Conservation (phyloP, 1,140 invertebrate genomes). For the Brachionus koreanus region DNA sequence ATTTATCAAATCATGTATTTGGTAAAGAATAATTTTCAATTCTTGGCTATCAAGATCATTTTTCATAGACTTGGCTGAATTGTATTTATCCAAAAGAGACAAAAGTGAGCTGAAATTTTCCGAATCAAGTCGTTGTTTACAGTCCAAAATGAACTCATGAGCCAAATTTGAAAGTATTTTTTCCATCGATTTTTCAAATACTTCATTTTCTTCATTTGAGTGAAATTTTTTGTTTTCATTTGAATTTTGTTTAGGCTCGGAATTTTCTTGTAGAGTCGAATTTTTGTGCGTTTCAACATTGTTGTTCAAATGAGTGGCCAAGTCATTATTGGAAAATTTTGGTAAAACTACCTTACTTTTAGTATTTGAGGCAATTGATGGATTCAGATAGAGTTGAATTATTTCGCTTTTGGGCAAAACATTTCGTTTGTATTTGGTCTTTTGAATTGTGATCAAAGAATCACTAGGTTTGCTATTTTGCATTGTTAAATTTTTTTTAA, state of each 20-base stretch:
- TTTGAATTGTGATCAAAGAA: not conserved
- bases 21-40: not conserved
- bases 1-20: slow-evolving; percentile 8
- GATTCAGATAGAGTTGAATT: not conserved
- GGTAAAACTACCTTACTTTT: not conserved
- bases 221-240: slow-evolving; percentile 5
- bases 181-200: not conserved
- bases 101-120: not conserved
- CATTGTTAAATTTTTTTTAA: not conserved
- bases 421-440: slow-evolving; percentile 8
- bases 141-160: slow-evolving; percentile 6
- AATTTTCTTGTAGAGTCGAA: not conserved
- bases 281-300: not conserved
- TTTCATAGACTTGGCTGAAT: not conserved
- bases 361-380: not conserved
- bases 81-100: not conserved
- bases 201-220: not conserved
- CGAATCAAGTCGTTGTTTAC: slow-evolving; percentile 9
- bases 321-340: slow-evolving; percentile 20
- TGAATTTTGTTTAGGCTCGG: not conserved
- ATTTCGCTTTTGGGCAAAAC: not conserved
- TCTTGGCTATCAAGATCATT: not conserved
- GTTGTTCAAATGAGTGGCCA: not conserved
- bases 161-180: not conserved
- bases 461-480: not conserved